These are phyloP conservation scores for Oxytorus armatus DNA, from an alignment of 2,888 invertebrate genomes.

Conservation along the genomic window DNA sequence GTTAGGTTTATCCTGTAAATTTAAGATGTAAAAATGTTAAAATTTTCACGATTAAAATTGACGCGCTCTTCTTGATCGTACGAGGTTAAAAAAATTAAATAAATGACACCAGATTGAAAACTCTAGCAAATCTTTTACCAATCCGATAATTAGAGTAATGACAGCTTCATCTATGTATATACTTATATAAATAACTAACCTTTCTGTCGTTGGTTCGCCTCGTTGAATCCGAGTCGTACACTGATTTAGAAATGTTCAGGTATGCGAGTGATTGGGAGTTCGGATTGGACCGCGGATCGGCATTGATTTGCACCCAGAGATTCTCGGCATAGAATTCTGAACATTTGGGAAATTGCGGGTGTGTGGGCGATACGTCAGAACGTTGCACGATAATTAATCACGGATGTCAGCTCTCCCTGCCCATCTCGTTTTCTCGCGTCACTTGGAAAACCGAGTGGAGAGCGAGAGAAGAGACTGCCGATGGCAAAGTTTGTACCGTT, in stretches of 20 bases:
- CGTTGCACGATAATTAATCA: conserved; percentile 64
- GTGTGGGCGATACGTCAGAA: conserved; percentile 52
- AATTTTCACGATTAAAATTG: no score
- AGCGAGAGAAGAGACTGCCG: conserved; percentile 44
- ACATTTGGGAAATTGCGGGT: conserved; percentile 39
- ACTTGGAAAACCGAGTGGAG: conserved; percentile 38
- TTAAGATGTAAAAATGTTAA: no score
- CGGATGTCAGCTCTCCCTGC: conserved; percentile 46
- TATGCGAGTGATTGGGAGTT: conserved; percentile 36
- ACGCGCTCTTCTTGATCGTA: no score
- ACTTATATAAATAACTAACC: neutral
- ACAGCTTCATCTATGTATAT: no score
- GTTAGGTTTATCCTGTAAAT: no score
- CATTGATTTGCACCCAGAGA: conserved; percentile 47
- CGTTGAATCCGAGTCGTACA: conserved; percentile 10
- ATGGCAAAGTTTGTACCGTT: conserved; percentile 63
- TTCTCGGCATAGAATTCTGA: conserved; percentile 51
- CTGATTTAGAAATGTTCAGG: conserved; percentile 34
- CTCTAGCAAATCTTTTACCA: no score
- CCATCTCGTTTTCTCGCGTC: conserved; percentile 20
- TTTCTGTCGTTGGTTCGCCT: conserved; percentile 4
- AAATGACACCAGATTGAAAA: no score
- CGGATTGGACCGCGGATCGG: conserved; percentile 25
- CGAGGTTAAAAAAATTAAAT: no score
- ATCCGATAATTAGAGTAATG: neutral